Percentiles rank a stretch among this genome's conserved stretches.
Evolutionary conservation across 2,888 invertebrate species (phyloP).

Genomic region (Sphaerophoria taeniata): DNA sequence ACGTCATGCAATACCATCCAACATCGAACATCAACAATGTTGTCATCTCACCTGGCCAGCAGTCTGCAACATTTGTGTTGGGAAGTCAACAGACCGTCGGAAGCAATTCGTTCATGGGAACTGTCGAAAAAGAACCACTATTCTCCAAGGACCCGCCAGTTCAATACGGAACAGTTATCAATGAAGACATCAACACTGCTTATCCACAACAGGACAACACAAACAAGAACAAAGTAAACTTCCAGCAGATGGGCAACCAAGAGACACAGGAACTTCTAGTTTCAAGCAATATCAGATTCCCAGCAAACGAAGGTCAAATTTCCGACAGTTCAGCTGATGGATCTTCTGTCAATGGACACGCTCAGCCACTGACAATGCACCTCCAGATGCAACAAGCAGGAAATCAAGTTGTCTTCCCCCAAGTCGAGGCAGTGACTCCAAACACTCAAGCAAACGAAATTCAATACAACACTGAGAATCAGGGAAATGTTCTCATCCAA

Average conservation of each 20-base stretch:
- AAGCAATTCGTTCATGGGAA: conserved; percentile 82
- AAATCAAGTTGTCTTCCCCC: conserved; percentile 81
- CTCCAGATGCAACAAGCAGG: conserved; percentile 79
- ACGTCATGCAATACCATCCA: conserved; percentile 82
- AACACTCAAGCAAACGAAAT: conserved; percentile 64
- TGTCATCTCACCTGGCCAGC: conserved; percentile 86
- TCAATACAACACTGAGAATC: conserved; percentile 44
- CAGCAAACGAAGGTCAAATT: conserved; percentile 78
- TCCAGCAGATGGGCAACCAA: conserved; percentile 63
- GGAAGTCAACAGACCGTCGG: conserved; percentile 86
- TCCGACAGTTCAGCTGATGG: conserved; percentile 75
- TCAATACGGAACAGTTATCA: conserved; percentile 81
- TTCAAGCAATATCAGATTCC: conserved; percentile 82
- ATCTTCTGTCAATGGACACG: conserved; percentile 80
- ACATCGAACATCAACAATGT: conserved; percentile 85
- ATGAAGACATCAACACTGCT: conserved; percentile 78
- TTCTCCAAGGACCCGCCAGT: conserved; percentile 81
- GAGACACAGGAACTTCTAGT: conserved; percentile 80
- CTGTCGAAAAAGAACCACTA: conserved; percentile 84
- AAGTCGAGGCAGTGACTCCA: conserved; percentile 67
- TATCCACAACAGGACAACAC: conserved; percentile 75
- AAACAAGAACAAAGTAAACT: conserved; percentile 73
- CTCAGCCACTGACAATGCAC: conserved; percentile 79
- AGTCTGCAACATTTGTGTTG: conserved; percentile 86
- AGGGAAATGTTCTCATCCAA: conserved; percentile 78